Evolutionary conservation across 2,888 invertebrate genomes (phyloP), one percentile per base, ranked within the genome.

Genomic region (Platerodrilus igneus): DNA sequence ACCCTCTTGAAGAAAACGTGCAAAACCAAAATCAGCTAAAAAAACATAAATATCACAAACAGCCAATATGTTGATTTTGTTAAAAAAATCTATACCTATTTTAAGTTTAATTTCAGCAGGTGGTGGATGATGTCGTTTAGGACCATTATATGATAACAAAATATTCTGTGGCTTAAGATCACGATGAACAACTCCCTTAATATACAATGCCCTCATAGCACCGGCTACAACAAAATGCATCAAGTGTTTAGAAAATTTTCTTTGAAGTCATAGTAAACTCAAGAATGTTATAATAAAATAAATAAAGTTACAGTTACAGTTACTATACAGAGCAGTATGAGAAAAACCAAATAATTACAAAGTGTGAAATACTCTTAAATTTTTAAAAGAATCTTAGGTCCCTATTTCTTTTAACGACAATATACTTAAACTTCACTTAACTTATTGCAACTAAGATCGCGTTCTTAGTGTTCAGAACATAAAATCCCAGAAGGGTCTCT

Each of bases 91-190:
- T 62, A 71, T 72, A 93, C 91, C 91, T 60, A 95, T 94, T 80
- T 99, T 99, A 36, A 99, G 78, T 45, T 82, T 86, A 53, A 96
- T 94, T 67, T 95, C 88, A 8, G 79, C 75, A 33, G 81, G 83
- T 56, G 81, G 79, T 6, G 89, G 86, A 57, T 79, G 77, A 57
- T 79, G 77, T 6, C 71, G 63, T 55, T 78, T 77, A 21, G 75
- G 74, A 67, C 83, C 75, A 69, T 67, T 82, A 69, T 94, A 89
- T 59, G 93, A 92, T 51, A 99, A 77, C 47, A 99, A 75, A 64
- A 99, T 97, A 72, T 99, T 99, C 74, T 99, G 99, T 30, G 99
- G 99, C 70, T 99, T 99, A 64, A 99, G 78, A 74, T 99, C 99
- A 57, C 99, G 79, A 70, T 99, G 99, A 44, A 99, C 94, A 62